These are phyloP conservation scores for Gyps fulvus DNA, from an alignment of 2,113 vertebrate species.

Conservation along the genomic window DNA sequence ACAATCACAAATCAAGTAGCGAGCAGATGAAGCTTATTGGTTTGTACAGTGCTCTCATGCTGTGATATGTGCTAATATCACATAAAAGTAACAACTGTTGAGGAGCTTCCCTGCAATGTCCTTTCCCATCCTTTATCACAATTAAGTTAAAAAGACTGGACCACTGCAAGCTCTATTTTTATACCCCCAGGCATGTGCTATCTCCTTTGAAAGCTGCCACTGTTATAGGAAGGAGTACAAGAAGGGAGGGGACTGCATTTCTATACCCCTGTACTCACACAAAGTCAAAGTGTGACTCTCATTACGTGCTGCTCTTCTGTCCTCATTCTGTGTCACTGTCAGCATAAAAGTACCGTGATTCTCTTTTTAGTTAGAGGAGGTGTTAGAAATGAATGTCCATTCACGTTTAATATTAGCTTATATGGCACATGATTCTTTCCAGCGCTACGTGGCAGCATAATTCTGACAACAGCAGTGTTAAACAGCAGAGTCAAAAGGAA, in stretches of 20 bases:
- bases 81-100: neutral
- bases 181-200: neutral
- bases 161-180: conserved; percentile 1
- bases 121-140: conserved; percentile 12
- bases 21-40: neutral
- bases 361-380: conserved; percentile 29
- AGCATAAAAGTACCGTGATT: neutral
- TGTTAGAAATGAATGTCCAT: conserved; percentile 43
- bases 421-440: neutral
- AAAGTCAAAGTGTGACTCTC: neutral
- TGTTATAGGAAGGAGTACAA: neutral
- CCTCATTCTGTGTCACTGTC: neutral
- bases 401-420: conserved; percentile 41
- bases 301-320: neutral
- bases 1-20: neutral
- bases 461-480: conserved; percentile 30
- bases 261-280: neutral
- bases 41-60: neutral
- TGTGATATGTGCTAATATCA: neutral
- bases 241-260: neutral
- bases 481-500: conserved; percentile 15
- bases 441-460: neutral
- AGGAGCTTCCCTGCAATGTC: conserved; percentile 8
- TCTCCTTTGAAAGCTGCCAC: neutral
- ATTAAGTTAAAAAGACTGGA: neutral